Percentiles rank a stretch among this genome's conserved stretches.
These are phyloP conservation scores for Drosophila elegans DNA, from an alignment of 1,140 invertebrate species.

Conservation along the genomic window DNA sequence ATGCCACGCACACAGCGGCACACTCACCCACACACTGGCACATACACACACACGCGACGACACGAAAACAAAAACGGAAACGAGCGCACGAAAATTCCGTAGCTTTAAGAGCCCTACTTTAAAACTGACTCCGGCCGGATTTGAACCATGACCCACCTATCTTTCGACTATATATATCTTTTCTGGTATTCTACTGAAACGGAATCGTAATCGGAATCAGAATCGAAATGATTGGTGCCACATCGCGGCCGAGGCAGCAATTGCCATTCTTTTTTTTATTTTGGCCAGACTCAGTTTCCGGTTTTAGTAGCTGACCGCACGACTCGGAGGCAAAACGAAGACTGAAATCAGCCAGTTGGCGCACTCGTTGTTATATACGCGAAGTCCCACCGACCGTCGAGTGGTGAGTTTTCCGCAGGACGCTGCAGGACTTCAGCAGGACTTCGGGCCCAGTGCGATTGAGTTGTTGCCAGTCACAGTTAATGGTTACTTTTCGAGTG, in stretches of 20 bases:
- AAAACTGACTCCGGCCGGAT: constrained; percentile 28
- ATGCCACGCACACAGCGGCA: constrained; percentile 51
- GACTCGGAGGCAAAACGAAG: constrained; percentile 82
- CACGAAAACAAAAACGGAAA: constrained; percentile 60
- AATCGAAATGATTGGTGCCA: constrained; percentile 25
- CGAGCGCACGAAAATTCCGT: constrained; percentile 58
- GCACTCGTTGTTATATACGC: constrained; percentile 79
- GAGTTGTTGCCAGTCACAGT: constrained; percentile 32
- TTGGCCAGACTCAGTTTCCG: constrained; percentile 33
- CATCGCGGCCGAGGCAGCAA: constrained; percentile 53
- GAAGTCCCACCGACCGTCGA: not conserved
- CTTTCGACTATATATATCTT: not conserved
- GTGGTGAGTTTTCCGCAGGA: constrained; percentile 46
- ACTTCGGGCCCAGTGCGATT: constrained; percentile 14
- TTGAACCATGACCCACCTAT: not conserved
- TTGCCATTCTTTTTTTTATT: constrained; percentile 4
- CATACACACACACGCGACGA: constrained; percentile 32
- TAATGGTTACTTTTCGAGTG: constrained; percentile 15
- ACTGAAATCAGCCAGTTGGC: constrained; percentile 72
- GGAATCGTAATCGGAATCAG: constrained; percentile 12
- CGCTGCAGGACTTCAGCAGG: not conserved
- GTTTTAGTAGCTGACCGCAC: constrained; percentile 72
- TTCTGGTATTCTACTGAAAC: constrained; percentile 1
- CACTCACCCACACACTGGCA: constrained; percentile 35
- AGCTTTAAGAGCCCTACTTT: constrained; percentile 61